phyloP scores from a whole-genome alignment of 2,888 invertebrate genomes.

The Calameuta idolon region DNA sequence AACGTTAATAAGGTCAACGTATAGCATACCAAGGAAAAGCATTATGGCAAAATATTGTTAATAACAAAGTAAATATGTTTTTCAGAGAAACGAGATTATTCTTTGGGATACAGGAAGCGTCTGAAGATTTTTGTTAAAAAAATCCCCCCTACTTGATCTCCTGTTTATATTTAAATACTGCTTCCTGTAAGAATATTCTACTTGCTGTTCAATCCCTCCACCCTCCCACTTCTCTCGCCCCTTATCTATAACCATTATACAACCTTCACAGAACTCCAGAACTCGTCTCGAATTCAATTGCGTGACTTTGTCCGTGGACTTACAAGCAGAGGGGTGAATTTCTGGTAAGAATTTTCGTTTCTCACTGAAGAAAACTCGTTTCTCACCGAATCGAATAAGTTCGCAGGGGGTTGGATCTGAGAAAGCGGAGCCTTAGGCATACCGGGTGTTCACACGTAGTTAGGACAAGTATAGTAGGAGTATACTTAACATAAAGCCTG shows the following conservation, averaged over 20 bases:
- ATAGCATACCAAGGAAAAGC: neutral
- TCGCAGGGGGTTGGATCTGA: neutral
- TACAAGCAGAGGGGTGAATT: neutral
- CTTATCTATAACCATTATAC: neutral
- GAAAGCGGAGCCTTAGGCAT: neutral
- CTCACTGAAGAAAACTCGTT: neutral
- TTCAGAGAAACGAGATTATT: neutral
- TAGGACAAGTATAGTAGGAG: neutral
- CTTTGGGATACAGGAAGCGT: neutral
- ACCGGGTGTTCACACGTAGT: neutral
- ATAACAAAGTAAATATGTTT: too few relatives aligned
- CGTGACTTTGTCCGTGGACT: neutral
- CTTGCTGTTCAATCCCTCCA: neutral
- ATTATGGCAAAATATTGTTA: neutral
- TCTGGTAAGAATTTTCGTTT: neutral
- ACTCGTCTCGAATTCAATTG: neutral
- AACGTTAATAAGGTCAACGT: neutral
- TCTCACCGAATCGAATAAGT: constrained; percentile 2
- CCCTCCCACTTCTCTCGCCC: neutral
- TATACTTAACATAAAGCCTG: neutral
- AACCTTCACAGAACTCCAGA: neutral
- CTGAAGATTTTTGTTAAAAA: neutral
- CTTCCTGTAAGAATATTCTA: neutral
- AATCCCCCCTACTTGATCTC: neutral
- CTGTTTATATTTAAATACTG: neutral